Evolutionary conservation across 2,113 vertebrate genomes (phyloP).

Genomic region (Arizona elegans): DNA sequence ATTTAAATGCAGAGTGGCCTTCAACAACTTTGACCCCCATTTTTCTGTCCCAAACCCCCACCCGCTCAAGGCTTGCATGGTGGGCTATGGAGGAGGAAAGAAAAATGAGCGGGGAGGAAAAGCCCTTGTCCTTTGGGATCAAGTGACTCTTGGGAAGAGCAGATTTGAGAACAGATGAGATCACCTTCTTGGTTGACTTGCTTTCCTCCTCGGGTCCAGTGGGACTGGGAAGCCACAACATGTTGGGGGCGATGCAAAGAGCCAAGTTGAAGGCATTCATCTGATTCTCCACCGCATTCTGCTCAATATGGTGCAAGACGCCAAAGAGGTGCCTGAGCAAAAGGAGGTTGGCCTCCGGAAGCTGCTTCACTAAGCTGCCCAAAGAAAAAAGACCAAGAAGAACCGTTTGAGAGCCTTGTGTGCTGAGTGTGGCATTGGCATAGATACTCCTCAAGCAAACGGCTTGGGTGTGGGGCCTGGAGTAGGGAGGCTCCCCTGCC

Average conservation of each 20-base stretch:
- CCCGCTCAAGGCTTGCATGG: neutral
- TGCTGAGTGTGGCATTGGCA: neutral
- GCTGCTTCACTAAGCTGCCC: slow-evolving; percentile 68
- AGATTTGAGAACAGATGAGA: neutral
- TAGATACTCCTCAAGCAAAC: neutral
- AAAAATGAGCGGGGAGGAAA: neutral
- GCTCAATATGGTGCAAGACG: slow-evolving; percentile 73
- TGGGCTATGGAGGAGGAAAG: neutral
- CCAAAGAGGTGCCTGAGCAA: slow-evolving; percentile 75
- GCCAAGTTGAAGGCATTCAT: slow-evolving; percentile 79
- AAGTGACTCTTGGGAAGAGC: no score
- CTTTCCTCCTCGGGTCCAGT: slow-evolving; percentile 74
- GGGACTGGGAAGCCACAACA: slow-evolving; percentile 72
- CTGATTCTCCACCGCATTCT: slow-evolving; percentile 72
- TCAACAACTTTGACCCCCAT: neutral
- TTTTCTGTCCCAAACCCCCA: neutral
- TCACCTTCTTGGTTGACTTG: slow-evolving; percentile 70
- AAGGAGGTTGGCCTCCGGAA: slow-evolving; percentile 72
- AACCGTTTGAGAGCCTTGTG: neutral
- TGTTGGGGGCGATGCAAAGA: slow-evolving; percentile 80
- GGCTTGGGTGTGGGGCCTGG: no score
- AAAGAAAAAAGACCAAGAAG: neutral
- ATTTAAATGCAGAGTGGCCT: neutral
- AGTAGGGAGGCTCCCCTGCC: neutral
- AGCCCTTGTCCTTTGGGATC: neutral